Evolutionary conservation across 2,797 vertebrate genomes (phyloP).

Genomic region (Octomys mimax): DNA sequence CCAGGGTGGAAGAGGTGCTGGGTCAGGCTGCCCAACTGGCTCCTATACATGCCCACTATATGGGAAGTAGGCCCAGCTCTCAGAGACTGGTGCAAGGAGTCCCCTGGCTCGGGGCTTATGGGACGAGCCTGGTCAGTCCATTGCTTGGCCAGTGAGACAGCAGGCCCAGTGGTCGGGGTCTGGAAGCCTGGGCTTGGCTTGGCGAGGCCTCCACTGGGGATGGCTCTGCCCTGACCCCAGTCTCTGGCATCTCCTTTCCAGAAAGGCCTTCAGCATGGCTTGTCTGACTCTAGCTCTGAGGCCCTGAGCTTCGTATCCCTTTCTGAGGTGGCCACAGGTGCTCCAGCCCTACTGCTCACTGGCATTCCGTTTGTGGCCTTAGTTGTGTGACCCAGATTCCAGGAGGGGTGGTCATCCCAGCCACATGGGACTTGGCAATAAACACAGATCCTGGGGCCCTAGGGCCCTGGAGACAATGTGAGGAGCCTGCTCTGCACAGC

Average conservation of each 20-base stretch:
- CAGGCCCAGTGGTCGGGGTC: too few species aligned
- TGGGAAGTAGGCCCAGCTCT: too few species aligned
- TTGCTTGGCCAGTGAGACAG: neutral
- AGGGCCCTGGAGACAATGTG: neutral
- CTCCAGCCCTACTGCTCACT: neutral
- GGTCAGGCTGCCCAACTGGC: neutral
- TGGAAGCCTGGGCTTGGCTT: neutral
- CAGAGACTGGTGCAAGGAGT: neutral
- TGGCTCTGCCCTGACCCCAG: neutral
- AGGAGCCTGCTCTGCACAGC: neutral
- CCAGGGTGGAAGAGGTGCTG: neutral
- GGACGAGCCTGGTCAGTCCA: neutral
- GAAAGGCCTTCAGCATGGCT: neutral
- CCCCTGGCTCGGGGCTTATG: neutral
- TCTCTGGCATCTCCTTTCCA: neutral
- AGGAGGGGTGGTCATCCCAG: neutral
- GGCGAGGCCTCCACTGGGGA: neutral
- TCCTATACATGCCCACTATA: too few species aligned
- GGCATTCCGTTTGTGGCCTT: neutral
- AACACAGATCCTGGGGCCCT: neutral
- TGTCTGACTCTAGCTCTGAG: neutral
- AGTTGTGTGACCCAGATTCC: neutral
- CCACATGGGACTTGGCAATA: fast-evolving
- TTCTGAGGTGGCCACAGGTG: neutral
- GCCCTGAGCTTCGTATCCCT: neutral